Base-by-base conservation (phyloP, 2,113 vertebrate genomes). In the Laticauda colubrina region DNA sequence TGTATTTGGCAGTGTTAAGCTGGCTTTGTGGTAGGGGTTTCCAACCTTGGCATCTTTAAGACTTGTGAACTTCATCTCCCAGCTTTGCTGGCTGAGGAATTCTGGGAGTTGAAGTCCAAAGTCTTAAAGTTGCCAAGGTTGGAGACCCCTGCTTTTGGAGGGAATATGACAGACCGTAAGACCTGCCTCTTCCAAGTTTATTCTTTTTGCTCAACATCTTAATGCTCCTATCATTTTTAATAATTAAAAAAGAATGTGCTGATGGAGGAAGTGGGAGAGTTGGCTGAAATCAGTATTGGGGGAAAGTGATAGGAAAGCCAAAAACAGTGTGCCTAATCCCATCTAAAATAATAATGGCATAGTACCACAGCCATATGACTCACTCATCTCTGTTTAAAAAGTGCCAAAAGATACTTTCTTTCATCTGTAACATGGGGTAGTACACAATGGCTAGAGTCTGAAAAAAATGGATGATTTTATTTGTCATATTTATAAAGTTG, bases 361-460 rank as follows among this genome's bases (percentile, higher is more conserved):
- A 20, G 6, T 59, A 21, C 55, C 26, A 85, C 45, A 43, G 51
- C 21, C 5, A n/a, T 12, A 81, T 34, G 69, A 39, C 34, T 39
- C 69, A 81, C 56, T 48, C 48, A 91, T 11, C 18, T 53, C 51
- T 21, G 61, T 12, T 54, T 54, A 88, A 59, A 92, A 88, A 24
- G 18, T 5, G 24, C 69, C 86, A 55, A 51, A 9, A 10, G 8
- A 43, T 6, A 11, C 89, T 54, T 51, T 90, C 45, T 64, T 90
- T 21, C n/a, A 56, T 29, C 5, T 88, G 23, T 21, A 87, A 29
- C 39, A 91, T 3, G 29, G 12, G 8, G 12, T 39, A 48, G 45
- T n/a, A 97, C 94, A 97, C 96, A 97, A 97, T 97, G 96, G 95
- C 97, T 97, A 48, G 45, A 94, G 95, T 94, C 95, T 98, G 97